Conservation (phyloP, 2,113 vertebrate genomes). For the Oceanites oceanicus region DNA sequence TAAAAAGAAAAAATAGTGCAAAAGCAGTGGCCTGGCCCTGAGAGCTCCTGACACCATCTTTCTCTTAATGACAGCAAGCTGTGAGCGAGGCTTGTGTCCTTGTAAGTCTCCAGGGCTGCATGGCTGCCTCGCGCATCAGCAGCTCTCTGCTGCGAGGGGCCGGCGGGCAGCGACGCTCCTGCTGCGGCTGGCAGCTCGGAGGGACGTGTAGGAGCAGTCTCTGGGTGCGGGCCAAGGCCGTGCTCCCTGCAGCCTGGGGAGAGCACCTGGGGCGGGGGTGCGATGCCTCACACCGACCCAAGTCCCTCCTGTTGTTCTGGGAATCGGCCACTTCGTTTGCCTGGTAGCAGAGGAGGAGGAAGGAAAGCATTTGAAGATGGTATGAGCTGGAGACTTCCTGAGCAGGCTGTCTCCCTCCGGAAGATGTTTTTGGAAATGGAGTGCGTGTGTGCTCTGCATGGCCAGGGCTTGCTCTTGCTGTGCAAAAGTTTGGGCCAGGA, state of each 20-base stretch:
- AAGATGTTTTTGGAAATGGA: background rate
- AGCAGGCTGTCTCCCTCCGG: background rate
- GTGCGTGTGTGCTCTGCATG: fast-evolving
- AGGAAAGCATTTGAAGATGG: fast-evolving
- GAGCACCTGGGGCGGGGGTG: background rate
- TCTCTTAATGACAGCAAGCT: background rate
- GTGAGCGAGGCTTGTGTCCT: background rate
- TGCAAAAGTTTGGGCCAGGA: background rate
- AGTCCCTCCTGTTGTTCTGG: background rate
- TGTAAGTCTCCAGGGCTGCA: background rate
- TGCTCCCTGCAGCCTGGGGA: background rate
- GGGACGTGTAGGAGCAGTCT: background rate
- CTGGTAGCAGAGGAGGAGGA: background rate
- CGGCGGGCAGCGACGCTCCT: background rate
- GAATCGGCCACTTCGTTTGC: fast-evolving
- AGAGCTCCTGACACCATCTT: background rate
- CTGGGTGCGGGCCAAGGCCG: background rate
- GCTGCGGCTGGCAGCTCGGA: background rate
- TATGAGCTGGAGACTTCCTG: background rate
- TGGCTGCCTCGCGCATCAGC: background rate
- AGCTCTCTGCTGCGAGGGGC: background rate
- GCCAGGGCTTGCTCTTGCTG: background rate
- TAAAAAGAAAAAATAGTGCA: background rate
- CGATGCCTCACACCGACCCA: fast-evolving
- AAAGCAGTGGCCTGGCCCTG: background rate